Evolutionary conservation across 2,888 invertebrate genomes (phyloP), one percentile per base, ranked within the genome.

Genomic region (Autographa pulchrina): DNA sequence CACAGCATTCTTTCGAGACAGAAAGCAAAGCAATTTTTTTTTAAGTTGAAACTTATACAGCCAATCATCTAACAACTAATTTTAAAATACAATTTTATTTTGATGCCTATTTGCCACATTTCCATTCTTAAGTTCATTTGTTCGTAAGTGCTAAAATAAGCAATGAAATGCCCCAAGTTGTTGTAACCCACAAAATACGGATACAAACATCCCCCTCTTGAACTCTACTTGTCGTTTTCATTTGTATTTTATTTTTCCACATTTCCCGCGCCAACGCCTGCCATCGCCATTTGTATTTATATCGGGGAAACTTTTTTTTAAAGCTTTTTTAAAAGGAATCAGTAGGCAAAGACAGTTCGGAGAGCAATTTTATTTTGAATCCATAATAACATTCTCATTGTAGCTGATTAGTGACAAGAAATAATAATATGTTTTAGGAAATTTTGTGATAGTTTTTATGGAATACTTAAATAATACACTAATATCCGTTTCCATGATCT

Each of bases 181-280:
- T 60, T 76, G 56, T 70, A 78, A 78, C 82, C 80, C 67, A 72
- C 48, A 65, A 66, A 70, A 66, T 74, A 76, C 38, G 11, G 58
- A 69, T 65, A 72, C 82, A 68, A 81, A 71, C 72, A 67, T 74
- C 70, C 79, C 75, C 70, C 77, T 76, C 74, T 72, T 76, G 75
- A 60, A 54, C 69, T 20, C 63, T 54, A 68, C 71, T 71, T 77
- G 71, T 83, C 82, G 80, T 77, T 79, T 77, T 80, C 77, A 74
- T 80, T 79, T 63, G 80, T 73, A 73, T 73, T 78, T 78, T 78
- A 79, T 78, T 78, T 78, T 80, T 65, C 76, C 70, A 74, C 70
- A 68, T 80, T 80, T 70, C 74, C 64, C 70, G 68, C 74, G 64
- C 64, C 58, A 25, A 48, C 74, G 70, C 70, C 67, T 74, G 48